A percentile compares a stretch with the other conserved stretches of the same genome.
These are phyloP conservation scores for Neoarius graeffei DNA, from an alignment of 2,113 vertebrate species.

Conservation along the genomic window DNA sequence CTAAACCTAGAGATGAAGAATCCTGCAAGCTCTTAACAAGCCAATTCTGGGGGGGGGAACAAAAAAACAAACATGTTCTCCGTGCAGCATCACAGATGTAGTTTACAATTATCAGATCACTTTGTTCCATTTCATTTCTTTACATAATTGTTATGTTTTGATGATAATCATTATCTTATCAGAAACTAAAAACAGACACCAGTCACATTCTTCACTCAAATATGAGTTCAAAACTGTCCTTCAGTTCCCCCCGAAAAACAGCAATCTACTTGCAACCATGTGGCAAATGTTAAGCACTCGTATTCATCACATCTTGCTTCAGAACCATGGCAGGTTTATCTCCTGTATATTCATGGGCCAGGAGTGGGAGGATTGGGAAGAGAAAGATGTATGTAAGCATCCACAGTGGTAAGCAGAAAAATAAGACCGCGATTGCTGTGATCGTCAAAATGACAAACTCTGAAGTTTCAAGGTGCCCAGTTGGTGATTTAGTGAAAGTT, in stretches of 20 bases:
- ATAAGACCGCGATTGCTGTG: conserved; percentile 44
- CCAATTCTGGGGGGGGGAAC: not conserved
- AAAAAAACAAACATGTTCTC: not conserved
- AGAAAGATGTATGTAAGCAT: conserved; percentile 34
- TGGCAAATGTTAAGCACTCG: conserved; percentile 1
- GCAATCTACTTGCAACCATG: not conserved
- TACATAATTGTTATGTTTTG: conserved; percentile 3
- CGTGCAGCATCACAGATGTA: not conserved
- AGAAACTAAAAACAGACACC: not conserved
- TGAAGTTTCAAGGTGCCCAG: conserved; percentile 19
- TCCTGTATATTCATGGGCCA: conserved; percentile 26
- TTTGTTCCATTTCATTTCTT: not conserved
- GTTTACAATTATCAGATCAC: not conserved
- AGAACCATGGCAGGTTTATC: conserved; percentile 27
- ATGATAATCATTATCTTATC: not conserved
- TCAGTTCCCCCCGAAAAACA: not conserved
- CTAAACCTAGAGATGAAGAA: not conserved
- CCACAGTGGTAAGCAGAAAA: conserved; percentile 39
- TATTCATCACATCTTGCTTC: conserved; percentile 14
- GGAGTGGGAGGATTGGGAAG: not conserved
- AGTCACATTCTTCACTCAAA: not conserved
- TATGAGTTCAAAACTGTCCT: not conserved
- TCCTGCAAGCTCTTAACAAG: not conserved
- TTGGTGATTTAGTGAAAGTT: conserved; percentile 53
- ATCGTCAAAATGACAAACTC: conserved; percentile 53